phyloP scores from a whole-genome alignment of 2,113 vertebrate species.

The Laterallus jamaicensis region DNA sequence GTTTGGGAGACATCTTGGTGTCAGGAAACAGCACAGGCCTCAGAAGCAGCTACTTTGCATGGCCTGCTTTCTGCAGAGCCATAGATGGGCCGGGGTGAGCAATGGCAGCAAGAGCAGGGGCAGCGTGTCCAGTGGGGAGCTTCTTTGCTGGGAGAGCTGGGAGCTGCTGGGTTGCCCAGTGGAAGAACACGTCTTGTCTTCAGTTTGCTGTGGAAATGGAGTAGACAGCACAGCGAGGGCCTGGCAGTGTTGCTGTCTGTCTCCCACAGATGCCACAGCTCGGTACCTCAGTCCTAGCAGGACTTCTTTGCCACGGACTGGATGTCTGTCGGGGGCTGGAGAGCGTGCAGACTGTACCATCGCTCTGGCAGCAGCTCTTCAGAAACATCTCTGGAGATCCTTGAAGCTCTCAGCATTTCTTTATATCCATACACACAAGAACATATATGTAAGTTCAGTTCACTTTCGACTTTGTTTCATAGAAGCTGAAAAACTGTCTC shows the following conservation, averaged over 20 bases:
- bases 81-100: accelerated
- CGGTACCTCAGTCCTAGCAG: neutral
- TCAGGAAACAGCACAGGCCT: neutral
- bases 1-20: accelerated
- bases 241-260: accelerated
- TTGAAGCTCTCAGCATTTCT: neutral
- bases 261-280: accelerated
- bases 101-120: accelerated
- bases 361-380: neutral
- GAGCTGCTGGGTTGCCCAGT: neutral
- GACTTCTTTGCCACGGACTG: accelerated
- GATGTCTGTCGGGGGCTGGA: accelerated
- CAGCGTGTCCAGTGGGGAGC: accelerated
- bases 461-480: neutral
- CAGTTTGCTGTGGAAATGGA: neutral
- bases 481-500: neutral
- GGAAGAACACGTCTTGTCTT: neutral
- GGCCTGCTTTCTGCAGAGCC: neutral
- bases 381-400: neutral
- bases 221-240: accelerated
- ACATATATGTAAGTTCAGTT: neutral
- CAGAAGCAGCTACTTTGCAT: neutral
- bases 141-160: neutral
- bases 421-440: accelerated
- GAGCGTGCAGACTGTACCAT: accelerated